Percentiles rank a stretch among this genome's conserved stretches.
Conservation (phyloP, 2,113 vertebrate genomes). For the Onychorhynchus coronatus region DNA sequence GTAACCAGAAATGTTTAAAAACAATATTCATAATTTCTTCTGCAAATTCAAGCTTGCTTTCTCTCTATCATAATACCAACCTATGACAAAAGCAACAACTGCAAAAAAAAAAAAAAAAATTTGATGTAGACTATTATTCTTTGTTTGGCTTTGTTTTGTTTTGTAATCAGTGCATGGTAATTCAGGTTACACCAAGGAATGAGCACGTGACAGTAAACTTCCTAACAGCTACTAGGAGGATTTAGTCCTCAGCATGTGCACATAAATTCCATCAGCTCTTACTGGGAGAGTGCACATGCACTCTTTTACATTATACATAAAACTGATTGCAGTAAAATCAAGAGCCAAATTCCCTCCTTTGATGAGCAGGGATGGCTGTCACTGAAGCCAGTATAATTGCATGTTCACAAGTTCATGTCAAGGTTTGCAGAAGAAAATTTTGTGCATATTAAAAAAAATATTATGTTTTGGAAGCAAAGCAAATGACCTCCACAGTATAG, state of each 20-base stretch:
- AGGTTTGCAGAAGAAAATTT: slow-evolving; percentile 2
- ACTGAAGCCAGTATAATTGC: background rate
- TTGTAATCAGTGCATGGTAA: background rate
- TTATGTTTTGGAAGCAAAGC: background rate
- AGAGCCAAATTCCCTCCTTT: slow-evolving; percentile 35
- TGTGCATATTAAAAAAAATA: background rate
- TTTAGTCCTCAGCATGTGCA: slow-evolving; percentile 37
- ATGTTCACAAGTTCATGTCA: background rate
- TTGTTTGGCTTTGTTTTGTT: background rate
- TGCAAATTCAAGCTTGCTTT: background rate
- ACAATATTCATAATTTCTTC: background rate
- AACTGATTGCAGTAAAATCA: slow-evolving; percentile 46
- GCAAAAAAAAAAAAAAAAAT: background rate
- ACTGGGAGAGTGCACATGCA: slow-evolving; percentile 11
- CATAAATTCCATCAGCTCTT: slow-evolving; percentile 20
- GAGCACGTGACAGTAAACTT: background rate
- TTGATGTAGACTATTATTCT: background rate
- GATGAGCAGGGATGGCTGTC: background rate
- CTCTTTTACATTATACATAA: slow-evolving; percentile 35
- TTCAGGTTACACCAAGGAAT: background rate
- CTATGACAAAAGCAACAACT: background rate
- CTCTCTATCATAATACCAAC: background rate
- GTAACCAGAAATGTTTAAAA: background rate
- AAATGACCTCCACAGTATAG: background rate
- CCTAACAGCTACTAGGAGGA: background rate